phyloP scores from a whole-genome alignment of 35 echinoderm and acorn worm genomes.

The Holothuria glaberrima region DNA sequence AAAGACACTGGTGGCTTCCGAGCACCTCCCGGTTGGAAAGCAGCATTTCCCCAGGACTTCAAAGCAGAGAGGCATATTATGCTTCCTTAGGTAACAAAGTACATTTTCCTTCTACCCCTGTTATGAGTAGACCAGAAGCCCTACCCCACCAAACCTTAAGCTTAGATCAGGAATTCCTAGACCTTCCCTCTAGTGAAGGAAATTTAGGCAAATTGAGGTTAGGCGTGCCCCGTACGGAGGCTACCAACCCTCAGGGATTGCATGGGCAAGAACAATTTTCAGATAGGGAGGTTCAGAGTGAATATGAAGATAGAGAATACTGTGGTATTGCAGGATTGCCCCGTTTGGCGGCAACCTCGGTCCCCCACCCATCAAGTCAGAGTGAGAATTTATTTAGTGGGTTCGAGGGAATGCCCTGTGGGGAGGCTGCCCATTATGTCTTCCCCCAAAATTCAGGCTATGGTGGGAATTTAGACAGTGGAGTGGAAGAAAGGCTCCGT shows the following conservation, averaged over 20 bases:
- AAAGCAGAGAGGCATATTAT: not conserved
- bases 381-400: too few species aligned
- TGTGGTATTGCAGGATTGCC: not conserved
- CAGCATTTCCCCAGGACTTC: not conserved
- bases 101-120: not conserved
- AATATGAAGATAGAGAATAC: not conserved
- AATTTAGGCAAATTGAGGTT: not conserved
- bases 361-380: too few species aligned
- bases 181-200: not conserved
- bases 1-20: slow-evolving; percentile 5
- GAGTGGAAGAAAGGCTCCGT: too few species aligned
- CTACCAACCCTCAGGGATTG: not conserved
- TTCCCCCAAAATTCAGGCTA: too few species aligned
- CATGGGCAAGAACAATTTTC: not conserved
- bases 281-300: not conserved
- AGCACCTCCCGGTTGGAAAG: too few species aligned
- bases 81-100: not conserved
- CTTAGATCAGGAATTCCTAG: not conserved
- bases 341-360: not conserved
- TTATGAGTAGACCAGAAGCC: not conserved
- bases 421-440: too few species aligned
- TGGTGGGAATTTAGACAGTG: too few species aligned
- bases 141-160: not conserved
- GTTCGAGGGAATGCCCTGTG: too few species aligned
- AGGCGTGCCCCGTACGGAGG: not conserved